These are phyloP conservation scores for Parapristionchus giblindavisi DNA, from an alignment of 2,888 invertebrate species.

Conservation along the genomic window DNA sequence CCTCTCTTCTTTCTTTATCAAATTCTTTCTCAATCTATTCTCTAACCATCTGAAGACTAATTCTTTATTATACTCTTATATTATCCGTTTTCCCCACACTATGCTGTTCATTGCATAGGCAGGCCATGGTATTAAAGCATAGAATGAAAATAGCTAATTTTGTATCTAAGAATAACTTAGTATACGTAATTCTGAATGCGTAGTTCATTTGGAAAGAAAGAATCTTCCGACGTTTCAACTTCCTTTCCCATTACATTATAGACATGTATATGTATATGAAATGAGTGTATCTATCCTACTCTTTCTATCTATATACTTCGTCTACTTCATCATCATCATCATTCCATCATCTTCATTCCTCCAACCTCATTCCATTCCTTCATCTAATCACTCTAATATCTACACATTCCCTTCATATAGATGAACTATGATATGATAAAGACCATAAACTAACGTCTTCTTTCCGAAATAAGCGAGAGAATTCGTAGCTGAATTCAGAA, in stretches of 20 bases:
- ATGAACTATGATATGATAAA: not conserved
- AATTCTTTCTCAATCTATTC: constrained; percentile 46
- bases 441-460: constrained; percentile 49
- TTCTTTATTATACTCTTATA: not conserved
- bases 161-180: too few relatives aligned
- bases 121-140: too few relatives aligned
- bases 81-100: not conserved
- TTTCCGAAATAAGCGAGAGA: constrained; percentile 67
- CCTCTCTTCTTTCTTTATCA: constrained; percentile 57
- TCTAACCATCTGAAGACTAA: constrained; percentile 51
- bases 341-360: too few relatives aligned
- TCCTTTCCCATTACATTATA: too few relatives aligned
- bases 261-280: too few relatives aligned
- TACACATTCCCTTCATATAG: not conserved
- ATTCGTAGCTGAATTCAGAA: constrained; percentile 68
- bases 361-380: too few relatives aligned
- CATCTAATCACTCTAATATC: too few relatives aligned
- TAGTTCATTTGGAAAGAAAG: too few relatives aligned
- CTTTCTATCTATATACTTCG: not conserved
- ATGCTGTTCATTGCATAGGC: not conserved
- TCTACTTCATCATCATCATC: too few relatives aligned
- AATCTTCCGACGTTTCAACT: too few relatives aligned
- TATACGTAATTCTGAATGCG: too few relatives aligned
- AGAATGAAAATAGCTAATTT: too few relatives aligned
- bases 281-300: not conserved